Evolutionary conservation across 2,888 invertebrate genomes (phyloP).

Genomic region (Spialia ferax): DNA sequence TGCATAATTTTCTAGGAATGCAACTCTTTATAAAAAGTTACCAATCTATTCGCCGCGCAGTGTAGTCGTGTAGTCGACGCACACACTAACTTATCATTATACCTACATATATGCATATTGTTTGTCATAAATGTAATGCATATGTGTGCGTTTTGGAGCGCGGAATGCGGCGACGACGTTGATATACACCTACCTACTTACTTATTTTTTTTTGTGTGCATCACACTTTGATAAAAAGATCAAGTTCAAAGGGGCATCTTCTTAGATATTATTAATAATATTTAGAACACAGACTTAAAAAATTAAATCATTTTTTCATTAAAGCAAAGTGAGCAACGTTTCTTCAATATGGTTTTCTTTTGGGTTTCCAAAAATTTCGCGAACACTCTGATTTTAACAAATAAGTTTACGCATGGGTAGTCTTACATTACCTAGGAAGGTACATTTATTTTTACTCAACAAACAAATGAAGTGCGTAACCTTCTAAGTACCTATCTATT

Average conservation of each 20-base stretch:
- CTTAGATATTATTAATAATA: slow-evolving; percentile 51
- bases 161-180: slow-evolving; percentile 75
- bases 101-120: no score
- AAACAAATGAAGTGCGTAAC: slow-evolving; percentile 17
- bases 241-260: slow-evolving; percentile 81
- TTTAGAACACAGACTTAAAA: slow-evolving; percentile 5
- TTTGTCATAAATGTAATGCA: slow-evolving; percentile 40
- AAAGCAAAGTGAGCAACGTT: no score
- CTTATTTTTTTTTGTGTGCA: slow-evolving; percentile 65
- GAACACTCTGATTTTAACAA: no score
- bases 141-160: slow-evolving; percentile 62
- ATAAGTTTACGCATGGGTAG: no score
- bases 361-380: no score
- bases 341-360: no score
- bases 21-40: slow-evolving; percentile 26
- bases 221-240: slow-evolving; percentile 79
- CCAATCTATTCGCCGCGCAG: slow-evolving; percentile 25
- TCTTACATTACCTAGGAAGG: no score
- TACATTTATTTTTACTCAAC: no score
- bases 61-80: slow-evolving; percentile 22
- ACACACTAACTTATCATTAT: slow-evolving; percentile 26
- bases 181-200: slow-evolving; percentile 63
- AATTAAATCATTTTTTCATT: no score
- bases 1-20: slow-evolving; percentile 24
- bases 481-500: no score